A percentile compares a stretch with the other conserved stretches of the same genome.
Evolutionary conservation across 2,113 vertebrate species (phyloP).

Genomic region (Pseudois nayaur): DNA sequence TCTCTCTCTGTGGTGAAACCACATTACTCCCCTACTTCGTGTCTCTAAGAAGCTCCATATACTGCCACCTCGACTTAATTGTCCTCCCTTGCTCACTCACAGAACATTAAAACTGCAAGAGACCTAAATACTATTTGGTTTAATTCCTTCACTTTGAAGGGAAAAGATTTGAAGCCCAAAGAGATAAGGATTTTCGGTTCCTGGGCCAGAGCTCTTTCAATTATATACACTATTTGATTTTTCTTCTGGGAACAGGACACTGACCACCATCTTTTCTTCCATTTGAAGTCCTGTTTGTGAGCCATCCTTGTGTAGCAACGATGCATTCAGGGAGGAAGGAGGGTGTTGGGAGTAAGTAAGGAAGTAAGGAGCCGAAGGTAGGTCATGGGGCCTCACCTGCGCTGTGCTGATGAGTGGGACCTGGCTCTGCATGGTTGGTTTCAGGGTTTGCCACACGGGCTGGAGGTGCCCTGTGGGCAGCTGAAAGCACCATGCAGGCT

Average conservation of each 20-base stretch:
- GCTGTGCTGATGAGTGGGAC: background rate
- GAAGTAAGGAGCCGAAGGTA: background rate
- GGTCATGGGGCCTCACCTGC: background rate
- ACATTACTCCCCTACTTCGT: background rate
- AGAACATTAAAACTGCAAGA: background rate
- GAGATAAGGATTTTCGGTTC: background rate
- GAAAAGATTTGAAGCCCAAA: background rate
- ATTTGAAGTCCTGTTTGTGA: background rate
- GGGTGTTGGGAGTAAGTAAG: background rate
- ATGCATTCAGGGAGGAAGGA: background rate
- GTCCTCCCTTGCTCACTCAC: background rate
- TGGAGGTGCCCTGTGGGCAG: background rate
- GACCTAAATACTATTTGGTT: background rate
- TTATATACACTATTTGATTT: background rate
- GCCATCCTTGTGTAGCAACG: background rate
- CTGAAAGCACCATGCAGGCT: conserved; percentile 78
- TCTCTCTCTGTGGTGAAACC: background rate
- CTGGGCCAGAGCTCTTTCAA: background rate
- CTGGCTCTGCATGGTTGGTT: background rate
- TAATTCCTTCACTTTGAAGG: background rate
- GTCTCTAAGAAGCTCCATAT: background rate
- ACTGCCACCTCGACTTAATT: background rate
- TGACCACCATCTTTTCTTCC: background rate
- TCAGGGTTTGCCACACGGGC: background rate
- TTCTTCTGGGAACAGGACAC: background rate